Percentiles rank a stretch among this genome's conserved stretches.
Evolutionary conservation across 2,888 invertebrate genomes (phyloP).

Genomic region (Synergus umbraculus): DNA sequence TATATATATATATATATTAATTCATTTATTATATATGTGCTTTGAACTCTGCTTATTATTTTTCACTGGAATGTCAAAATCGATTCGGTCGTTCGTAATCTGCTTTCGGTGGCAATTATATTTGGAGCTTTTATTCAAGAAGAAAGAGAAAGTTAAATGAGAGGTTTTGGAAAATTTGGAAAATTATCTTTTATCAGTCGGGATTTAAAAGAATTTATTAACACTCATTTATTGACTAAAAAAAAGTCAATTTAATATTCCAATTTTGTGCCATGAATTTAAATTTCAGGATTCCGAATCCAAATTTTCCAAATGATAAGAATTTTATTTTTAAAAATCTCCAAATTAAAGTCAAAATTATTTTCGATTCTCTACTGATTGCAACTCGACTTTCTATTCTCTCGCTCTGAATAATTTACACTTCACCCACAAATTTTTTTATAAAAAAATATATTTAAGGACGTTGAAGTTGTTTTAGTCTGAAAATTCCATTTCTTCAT

Average conservation of each 20-base stretch:
- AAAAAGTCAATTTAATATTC: too few relatives aligned
- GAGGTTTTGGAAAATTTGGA: neutral
- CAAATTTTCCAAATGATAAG: neutral
- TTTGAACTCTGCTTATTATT: conserved; percentile 59
- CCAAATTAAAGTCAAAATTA: neutral
- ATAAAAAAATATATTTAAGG: neutral
- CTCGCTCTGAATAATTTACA: conserved; percentile 61
- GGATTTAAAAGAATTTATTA: neutral
- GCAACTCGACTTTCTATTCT: conserved; percentile 49
- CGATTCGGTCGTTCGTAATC: conserved; percentile 47
- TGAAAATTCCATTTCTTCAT: too few relatives aligned
- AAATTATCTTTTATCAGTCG: neutral
- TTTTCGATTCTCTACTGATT: neutral
- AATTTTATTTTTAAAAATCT: neutral
- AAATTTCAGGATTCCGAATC: neutral
- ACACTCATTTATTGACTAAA: neutral
- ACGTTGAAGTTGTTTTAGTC: too few relatives aligned
- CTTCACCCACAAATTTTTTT: conserved; percentile 25
- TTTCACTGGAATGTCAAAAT: conserved; percentile 60
- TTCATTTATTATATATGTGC: conserved; percentile 55
- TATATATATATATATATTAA: too few relatives aligned
- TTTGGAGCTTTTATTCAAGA: neutral
- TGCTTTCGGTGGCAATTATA: neutral
- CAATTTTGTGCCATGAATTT: too few relatives aligned
- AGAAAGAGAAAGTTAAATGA: too few relatives aligned